phyloP scores from a whole-genome alignment of 2,888 invertebrate genomes.

The Mechanitis messenoides region DNA sequence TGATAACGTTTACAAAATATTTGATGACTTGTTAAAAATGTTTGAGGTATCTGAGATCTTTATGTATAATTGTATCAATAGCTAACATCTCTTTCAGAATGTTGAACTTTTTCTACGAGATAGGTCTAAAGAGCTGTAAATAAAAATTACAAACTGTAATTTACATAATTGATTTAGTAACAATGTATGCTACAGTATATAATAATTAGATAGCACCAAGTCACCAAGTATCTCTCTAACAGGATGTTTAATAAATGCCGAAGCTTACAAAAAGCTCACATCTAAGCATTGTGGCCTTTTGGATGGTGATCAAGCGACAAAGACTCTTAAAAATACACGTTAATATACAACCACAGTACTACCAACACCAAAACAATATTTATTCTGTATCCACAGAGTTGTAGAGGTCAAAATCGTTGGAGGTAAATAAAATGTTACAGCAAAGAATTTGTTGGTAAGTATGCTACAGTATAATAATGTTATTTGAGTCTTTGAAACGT shows the following conservation, averaged over 20 bases:
- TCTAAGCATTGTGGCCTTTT: slow-evolving; percentile 54
- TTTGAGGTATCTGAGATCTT: slow-evolving; percentile 12
- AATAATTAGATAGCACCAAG: slow-evolving; percentile 18
- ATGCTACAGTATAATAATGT: slow-evolving; percentile 64
- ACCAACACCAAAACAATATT: slow-evolving; percentile 7
- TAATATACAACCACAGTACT: slow-evolving; percentile 40
- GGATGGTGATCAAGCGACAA: slow-evolving; percentile 65
- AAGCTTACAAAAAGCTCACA: slow-evolving; percentile 53
- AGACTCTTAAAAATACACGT: slow-evolving; percentile 64
- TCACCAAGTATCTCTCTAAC: slow-evolving; percentile 31
- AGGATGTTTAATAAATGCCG: slow-evolving; percentile 36
- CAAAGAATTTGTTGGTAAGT: slow-evolving; percentile 33
- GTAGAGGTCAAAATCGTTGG: slow-evolving; percentile 36
- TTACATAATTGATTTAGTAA: not conserved
- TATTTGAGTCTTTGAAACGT: slow-evolving; percentile 60
- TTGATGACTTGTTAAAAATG: slow-evolving; percentile 25
- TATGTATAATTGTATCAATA: slow-evolving; percentile 3
- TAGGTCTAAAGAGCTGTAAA: not conserved
- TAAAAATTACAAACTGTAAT: not conserved
- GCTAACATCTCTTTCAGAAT: too few relatives aligned
- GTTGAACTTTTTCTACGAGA: too few relatives aligned
- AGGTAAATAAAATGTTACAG: slow-evolving; percentile 11
- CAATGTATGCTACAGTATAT: slow-evolving; percentile 3
- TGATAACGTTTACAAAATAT: slow-evolving; percentile 18
- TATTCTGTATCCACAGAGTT: slow-evolving; percentile 2